These are phyloP conservation scores for Capitulum mitella DNA, from an alignment of 2,888 invertebrate genomes.

Conservation along the genomic window DNA sequence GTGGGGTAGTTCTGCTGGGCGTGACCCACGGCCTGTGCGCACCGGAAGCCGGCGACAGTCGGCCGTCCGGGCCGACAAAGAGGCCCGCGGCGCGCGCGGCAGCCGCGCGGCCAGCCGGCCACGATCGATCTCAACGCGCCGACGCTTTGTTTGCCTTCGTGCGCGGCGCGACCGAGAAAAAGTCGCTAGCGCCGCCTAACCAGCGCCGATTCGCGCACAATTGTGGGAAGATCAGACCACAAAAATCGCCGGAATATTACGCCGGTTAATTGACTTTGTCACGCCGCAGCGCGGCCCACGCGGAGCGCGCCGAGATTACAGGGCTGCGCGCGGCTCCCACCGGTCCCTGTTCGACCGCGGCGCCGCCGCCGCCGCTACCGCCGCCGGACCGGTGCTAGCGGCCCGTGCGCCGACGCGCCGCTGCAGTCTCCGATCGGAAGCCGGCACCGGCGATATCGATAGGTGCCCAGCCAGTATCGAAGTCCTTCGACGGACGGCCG, in stretches of 20 bases:
- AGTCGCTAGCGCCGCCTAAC: neutral
- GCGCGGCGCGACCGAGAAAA: neutral
- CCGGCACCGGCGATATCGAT: neutral
- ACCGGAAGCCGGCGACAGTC: too few relatives aligned
- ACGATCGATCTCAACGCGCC: neutral
- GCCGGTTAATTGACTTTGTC: constrained; percentile 15
- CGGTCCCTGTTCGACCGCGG: neutral
- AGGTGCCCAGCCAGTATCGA: constrained; percentile 14
- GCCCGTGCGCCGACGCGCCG: neutral
- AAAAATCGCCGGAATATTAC: neutral
- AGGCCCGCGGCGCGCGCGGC: too few relatives aligned
- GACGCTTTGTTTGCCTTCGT: neutral
- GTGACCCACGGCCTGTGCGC: too few relatives aligned
- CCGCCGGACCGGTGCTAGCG: neutral
- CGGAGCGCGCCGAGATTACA: neutral
- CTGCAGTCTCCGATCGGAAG: constrained; percentile 17
- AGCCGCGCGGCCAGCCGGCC: too few relatives aligned
- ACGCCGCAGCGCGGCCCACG: neutral
- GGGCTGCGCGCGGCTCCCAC: neutral
- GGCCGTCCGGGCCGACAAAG: too few relatives aligned
- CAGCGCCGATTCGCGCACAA: constrained; percentile 3
- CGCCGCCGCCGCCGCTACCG: neutral
- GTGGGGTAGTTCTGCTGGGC: too few relatives aligned
- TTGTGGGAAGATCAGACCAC: constrained; percentile 9
- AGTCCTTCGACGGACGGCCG: neutral